These are phyloP conservation scores for Coccyzus lansbergi DNA, from an alignment of 2,797 vertebrate species.

Conservation along the genomic window DNA sequence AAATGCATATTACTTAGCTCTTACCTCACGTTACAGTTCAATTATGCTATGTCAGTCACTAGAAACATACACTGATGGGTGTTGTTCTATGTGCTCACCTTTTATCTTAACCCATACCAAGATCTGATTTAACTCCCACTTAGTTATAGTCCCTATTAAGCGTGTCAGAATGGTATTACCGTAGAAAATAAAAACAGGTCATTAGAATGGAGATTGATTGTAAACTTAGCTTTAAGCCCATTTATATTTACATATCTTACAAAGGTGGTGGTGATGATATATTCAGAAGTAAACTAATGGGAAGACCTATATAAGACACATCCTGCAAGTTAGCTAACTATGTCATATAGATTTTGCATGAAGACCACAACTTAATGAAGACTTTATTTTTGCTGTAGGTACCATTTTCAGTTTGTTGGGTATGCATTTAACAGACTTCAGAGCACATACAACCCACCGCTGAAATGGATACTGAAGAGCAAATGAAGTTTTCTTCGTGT, in stretches of 20 bases:
- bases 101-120: background rate
- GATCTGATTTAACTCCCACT: background rate
- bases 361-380: background rate
- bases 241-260: background rate
- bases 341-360: background rate
- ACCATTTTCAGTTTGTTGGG: background rate
- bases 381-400: background rate
- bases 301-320: background rate
- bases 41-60: background rate
- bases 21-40: background rate
- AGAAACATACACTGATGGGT: background rate
- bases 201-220: background rate
- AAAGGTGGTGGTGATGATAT: background rate
- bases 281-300: background rate
- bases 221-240: conserved; percentile 21
- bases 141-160: background rate
- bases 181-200: conserved; percentile 31
- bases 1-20: background rate
- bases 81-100: background rate
- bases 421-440: background rate
- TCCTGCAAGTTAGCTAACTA: background rate
- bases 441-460: background rate
- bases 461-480: background rate
- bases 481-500: background rate
- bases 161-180: background rate